Percentiles rank a stretch among this genome's conserved stretches.
Conservation (phyloP, 2,113 vertebrate species). For the Prunella himalayana region DNA sequence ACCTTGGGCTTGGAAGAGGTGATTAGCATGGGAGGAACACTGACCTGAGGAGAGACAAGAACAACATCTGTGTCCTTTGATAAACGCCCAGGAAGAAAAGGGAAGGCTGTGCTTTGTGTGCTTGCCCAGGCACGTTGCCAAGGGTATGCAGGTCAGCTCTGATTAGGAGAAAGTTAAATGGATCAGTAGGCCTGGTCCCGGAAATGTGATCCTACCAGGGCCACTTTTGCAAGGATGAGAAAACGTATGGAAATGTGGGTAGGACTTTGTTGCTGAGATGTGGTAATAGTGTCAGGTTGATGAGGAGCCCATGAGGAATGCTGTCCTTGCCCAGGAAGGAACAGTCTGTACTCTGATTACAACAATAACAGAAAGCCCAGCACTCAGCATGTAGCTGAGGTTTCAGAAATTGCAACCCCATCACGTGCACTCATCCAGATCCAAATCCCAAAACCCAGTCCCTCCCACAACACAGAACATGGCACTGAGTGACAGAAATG, state of each 20-base stretch:
- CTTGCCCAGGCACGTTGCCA: neutral
- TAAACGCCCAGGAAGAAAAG: neutral
- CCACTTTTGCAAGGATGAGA: neutral
- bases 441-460: neutral
- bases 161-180: neutral
- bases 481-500: neutral
- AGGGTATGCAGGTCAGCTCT: neutral
- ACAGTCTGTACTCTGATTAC: neutral
- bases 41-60: neutral
- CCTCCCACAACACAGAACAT: neutral
- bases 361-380: neutral
- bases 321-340: neutral
- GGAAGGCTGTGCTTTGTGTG: neutral
- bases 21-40: neutral
- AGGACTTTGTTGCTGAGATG: neutral
- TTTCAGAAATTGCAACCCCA: neutral
- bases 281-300: neutral
- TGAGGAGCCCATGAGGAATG: constrained; percentile 22
- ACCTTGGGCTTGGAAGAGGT: neutral
- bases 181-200: neutral
- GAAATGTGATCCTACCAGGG: neutral
- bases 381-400: neutral
- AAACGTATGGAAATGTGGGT: neutral
- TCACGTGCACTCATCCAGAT: neutral
- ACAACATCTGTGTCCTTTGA: neutral